Evolutionary conservation across 1,140 invertebrate species (phyloP).

Genomic region (Homalodisca vitripennis): DNA sequence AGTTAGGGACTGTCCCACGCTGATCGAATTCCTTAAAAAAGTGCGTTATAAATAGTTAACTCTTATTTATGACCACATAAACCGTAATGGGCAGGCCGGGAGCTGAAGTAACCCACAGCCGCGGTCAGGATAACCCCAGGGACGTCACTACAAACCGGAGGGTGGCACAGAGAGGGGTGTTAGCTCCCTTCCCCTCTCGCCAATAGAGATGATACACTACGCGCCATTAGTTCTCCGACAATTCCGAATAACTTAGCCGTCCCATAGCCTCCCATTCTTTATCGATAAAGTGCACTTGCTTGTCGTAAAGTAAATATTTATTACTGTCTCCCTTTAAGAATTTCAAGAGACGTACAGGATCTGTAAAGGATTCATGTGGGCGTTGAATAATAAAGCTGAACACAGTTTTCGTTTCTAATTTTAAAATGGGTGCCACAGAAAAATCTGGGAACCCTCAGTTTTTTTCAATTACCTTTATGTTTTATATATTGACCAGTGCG

Average conservation of each 20-base stretch:
- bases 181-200: neutral
- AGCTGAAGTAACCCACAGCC: neutral
- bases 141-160: neutral
- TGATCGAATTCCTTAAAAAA: slow-evolving; percentile 5
- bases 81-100: neutral
- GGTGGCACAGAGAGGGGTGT: neutral
- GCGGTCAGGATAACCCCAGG: neutral
- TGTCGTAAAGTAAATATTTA: neutral
- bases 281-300: neutral
- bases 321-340: neutral
- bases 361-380: neutral
- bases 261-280: neutral
- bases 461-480: too few relatives aligned
- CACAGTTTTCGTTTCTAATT: neutral
- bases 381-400: neutral
- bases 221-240: neutral
- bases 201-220: neutral
- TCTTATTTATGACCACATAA: slow-evolving; percentile 17
- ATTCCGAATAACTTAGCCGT: neutral
- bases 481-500: too few relatives aligned
- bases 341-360: neutral
- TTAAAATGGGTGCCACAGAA: too few relatives aligned
- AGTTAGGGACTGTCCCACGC: too few relatives aligned
- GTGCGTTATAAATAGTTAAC: slow-evolving; percentile 13
- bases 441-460: too few relatives aligned